Evolutionary conservation across 2,888 invertebrate genomes (phyloP).

Genomic region (Xylocampa areola): DNA sequence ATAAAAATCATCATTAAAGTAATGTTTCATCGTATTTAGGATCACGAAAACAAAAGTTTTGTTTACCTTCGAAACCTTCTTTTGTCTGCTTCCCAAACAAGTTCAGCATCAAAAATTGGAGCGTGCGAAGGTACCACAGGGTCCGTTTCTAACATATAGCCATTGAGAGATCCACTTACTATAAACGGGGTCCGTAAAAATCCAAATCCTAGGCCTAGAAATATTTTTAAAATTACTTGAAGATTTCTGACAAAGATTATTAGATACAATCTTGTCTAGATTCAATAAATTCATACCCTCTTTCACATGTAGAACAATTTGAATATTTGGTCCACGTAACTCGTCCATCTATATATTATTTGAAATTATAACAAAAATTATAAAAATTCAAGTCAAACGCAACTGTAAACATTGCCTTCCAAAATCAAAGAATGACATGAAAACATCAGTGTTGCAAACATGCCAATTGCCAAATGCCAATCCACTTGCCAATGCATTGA

Average conservation of each 20-base stretch:
- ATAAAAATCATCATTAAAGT: too few relatives aligned
- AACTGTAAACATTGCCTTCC: conserved; percentile 75
- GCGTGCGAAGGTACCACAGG: conserved; percentile 88
- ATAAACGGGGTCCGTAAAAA: conserved; percentile 88
- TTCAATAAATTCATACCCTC: conserved; percentile 84
- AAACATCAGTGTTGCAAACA: conserved; percentile 25
- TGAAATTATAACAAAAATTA: conserved; percentile 58
- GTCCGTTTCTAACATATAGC: conserved; percentile 92
- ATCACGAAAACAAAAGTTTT: conserved; percentile 7
- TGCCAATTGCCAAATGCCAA: too few relatives aligned
- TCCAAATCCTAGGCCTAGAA: conserved; percentile 89
- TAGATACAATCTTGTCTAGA: neutral
- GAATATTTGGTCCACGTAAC: conserved; percentile 90
- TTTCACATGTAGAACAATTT: conserved; percentile 91
- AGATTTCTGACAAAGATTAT: neutral
- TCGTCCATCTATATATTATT: conserved; percentile 89
- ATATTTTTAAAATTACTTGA: conserved; percentile 13
- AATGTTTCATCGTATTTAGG: too few relatives aligned
- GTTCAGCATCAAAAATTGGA: conserved; percentile 92
- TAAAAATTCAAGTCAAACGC: conserved; percentile 73
- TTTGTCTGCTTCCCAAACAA: conserved; percentile 95
- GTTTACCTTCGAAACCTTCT: conserved; percentile 91
- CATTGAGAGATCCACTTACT: conserved; percentile 91
- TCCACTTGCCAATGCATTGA: too few relatives aligned
- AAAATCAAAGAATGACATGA: conserved; percentile 64